Evolutionary conservation across 2,113 vertebrate genomes (phyloP).

Genomic region (Clupea harengus): DNA sequence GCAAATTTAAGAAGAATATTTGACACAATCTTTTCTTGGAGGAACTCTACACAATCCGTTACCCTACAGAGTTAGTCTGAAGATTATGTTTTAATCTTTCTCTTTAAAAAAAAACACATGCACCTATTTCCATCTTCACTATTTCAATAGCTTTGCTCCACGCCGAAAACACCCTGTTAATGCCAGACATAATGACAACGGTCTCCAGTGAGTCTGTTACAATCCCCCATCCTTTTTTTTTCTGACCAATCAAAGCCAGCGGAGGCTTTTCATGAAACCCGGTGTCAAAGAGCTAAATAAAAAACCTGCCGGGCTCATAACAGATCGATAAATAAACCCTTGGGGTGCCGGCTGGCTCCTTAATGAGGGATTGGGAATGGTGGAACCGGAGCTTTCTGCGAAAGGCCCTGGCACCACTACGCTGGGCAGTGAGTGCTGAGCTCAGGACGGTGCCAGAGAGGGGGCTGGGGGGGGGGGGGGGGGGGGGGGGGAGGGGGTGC

Average conservation of each 20-base stretch:
- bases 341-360: slow-evolving; percentile 38
- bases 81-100: background rate
- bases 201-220: slow-evolving; percentile 8
- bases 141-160: slow-evolving; percentile 5
- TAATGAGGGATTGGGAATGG: slow-evolving; percentile 32
- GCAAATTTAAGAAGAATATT: background rate
- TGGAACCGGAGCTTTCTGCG: slow-evolving; percentile 28
- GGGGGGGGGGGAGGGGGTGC: background rate
- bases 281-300: slow-evolving; percentile 25
- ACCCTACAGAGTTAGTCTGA: background rate
- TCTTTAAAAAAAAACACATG: background rate
- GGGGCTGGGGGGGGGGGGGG: background rate
- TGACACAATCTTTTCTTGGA: background rate
- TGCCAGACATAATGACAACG: slow-evolving; percentile 2
- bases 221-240: background rate
- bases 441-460: slow-evolving; percentile 13
- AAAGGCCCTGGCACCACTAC: slow-evolving; percentile 32
- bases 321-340: slow-evolving; percentile 46
- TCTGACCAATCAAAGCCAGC: slow-evolving; percentile 8
- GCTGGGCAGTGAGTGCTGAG: background rate
- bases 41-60: background rate
- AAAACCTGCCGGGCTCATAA: slow-evolving; percentile 22
- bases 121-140: background rate
- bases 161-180: background rate
- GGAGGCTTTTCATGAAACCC: slow-evolving; percentile 21